Percentiles rank a stretch among this genome's conserved stretches.
Conservation (phyloP, 2,797 vertebrate species). For the Pseudocheirus occidentalis region DNA sequence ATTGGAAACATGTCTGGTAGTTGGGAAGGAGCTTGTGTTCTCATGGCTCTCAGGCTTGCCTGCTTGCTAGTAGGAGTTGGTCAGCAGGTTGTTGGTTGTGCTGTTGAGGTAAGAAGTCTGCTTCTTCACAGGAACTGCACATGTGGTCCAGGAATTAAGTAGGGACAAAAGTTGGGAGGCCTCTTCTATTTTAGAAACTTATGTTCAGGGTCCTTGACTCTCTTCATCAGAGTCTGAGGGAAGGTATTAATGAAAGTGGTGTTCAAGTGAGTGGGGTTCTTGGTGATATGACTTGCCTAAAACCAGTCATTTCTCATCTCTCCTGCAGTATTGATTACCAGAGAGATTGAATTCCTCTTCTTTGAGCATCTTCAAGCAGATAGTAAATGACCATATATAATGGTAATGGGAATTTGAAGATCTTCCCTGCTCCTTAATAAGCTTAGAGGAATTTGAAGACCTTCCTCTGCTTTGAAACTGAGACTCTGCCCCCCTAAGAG, state of each 20-base stretch:
- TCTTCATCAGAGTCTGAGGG: background rate
- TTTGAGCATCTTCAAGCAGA: background rate
- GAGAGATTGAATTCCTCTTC: background rate
- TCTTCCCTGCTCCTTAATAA: too few relatives aligned
- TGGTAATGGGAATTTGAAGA: too few relatives aligned
- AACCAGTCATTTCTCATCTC: background rate
- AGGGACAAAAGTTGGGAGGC: background rate
- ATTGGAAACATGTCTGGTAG: background rate
- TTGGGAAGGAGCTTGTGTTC: background rate
- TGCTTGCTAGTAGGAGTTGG: background rate
- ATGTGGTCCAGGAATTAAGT: background rate
- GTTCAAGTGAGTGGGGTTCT: accelerated
- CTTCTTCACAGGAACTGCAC: background rate
- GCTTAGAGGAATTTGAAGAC: too few relatives aligned
- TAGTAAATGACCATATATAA: background rate
- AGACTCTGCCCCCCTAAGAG: too few relatives aligned
- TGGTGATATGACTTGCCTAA: background rate
- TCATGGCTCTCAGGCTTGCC: background rate
- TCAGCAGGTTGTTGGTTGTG: background rate
- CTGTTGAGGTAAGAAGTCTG: background rate
- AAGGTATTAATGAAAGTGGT: background rate
- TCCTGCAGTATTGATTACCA: background rate
- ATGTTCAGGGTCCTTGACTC: background rate
- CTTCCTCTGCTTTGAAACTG: too few relatives aligned
- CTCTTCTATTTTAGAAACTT: background rate